Evolutionary conservation across 30 jellyfish, hydroid and myxozoan species (phyloP).

Genomic region (Aurelia coerulea): DNA sequence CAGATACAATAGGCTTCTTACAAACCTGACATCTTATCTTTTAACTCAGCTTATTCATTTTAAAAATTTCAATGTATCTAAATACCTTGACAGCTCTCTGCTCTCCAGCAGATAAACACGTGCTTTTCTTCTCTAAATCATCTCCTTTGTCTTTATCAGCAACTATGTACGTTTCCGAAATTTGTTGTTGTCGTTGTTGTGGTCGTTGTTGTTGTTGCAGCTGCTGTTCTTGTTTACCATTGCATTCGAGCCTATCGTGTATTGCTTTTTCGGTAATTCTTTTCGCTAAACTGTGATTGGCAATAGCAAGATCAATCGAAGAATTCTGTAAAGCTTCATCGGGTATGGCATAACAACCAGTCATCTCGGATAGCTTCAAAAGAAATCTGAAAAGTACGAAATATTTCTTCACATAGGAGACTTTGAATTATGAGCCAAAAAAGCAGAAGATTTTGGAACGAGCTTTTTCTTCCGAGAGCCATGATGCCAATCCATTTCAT

Average conservation of each 20-base stretch:
- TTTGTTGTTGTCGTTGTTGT: not conserved
- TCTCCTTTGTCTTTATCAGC: no score
- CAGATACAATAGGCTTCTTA: no score
- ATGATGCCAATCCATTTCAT: no score
- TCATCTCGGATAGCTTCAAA: constrained; percentile 27
- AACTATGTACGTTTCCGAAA: no score
- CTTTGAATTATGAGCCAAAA: no score
- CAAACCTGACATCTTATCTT: no score
- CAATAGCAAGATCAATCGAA: constrained; percentile 56
- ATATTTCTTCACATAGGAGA: no score
- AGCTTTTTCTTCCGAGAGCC: no score
- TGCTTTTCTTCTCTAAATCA: not conserved
- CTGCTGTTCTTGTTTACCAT: not conserved
- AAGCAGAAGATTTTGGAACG: no score
- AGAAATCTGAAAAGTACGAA: constrained; percentile 26
- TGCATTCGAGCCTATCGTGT: not conserved
- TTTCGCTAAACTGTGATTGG: constrained; percentile 49
- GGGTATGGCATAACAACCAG: constrained; percentile 6
- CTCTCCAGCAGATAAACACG: constrained; percentile 33
- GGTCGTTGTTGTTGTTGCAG: not conserved
- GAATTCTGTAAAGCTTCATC: constrained; percentile 16
- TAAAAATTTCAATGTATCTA: no score
- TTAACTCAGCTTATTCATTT: no score
- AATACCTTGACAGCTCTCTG: constrained; percentile 41
- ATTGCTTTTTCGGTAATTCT: constrained; percentile 23